Conservation (phyloP, 2,888 invertebrate species). For the Idaea dimidiata region DNA sequence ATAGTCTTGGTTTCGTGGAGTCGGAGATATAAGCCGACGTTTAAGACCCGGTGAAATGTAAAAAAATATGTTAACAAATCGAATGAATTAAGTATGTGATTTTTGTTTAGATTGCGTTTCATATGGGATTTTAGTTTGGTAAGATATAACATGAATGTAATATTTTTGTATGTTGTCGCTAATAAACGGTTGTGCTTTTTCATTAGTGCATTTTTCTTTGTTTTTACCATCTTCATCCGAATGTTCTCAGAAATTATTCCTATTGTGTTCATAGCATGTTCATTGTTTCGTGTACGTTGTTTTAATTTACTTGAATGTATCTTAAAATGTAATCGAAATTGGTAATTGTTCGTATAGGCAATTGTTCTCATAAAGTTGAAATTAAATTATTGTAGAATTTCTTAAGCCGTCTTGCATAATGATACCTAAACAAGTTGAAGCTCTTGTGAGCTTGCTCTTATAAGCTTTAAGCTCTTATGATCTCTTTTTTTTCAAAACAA, state of each 20-base stretch:
- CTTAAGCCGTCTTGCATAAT: too few species aligned
- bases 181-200: background rate
- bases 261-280: conserved; percentile 14
- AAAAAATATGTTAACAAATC: too few species aligned
- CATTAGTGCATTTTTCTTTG: conserved; percentile 5
- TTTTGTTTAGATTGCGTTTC: background rate
- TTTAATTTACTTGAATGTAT: background rate
- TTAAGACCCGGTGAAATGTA: too few species aligned
- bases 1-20: too few species aligned
- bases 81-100: background rate
- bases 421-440: too few species aligned
- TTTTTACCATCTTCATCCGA: conserved; percentile 8
- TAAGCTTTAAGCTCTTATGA: too few species aligned
- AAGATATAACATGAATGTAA: conserved; percentile 4
- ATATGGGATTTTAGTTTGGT: conserved; percentile 13
- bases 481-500: too few species aligned
- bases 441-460: too few species aligned
- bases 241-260: background rate
- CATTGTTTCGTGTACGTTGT: background rate
- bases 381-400: too few species aligned
- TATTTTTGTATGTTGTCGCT: background rate
- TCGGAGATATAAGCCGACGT: too few species aligned
- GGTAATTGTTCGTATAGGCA: too few species aligned
- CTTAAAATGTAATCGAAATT: background rate
- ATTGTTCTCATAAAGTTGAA: too few species aligned